A percentile compares a stretch with the other conserved stretches of the same genome.
Evolutionary conservation across 2,113 vertebrate genomes (phyloP).

Genomic region (Chiloscyllium plagiosum): DNA sequence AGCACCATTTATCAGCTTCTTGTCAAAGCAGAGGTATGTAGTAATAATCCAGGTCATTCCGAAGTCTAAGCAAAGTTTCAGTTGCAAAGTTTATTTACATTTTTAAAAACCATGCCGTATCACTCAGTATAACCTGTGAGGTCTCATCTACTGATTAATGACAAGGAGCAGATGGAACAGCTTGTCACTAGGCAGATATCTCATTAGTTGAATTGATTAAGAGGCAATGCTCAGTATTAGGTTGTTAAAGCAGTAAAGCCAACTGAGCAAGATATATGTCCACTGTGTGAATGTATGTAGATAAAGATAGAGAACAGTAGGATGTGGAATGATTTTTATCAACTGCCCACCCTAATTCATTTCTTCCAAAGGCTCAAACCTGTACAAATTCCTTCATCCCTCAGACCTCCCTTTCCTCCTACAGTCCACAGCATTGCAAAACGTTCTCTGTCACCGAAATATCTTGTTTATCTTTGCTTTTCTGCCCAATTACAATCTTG

Average conservation of each 20-base stretch:
- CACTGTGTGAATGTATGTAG: background rate
- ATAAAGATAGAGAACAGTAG: background rate
- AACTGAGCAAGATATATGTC: background rate
- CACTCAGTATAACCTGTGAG: background rate
- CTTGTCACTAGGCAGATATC: background rate
- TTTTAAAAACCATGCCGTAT: background rate
- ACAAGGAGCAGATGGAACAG: background rate
- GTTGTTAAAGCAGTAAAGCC: background rate
- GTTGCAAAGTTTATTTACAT: background rate
- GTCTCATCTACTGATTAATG: background rate
- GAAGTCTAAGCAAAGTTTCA: background rate
- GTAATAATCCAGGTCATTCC: background rate
- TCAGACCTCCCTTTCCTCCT: background rate
- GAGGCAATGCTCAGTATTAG: background rate
- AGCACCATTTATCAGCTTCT: conserved; percentile 8
- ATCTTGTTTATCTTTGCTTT: background rate
- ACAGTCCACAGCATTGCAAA: background rate
- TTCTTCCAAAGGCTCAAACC: background rate
- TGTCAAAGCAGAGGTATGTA: conserved; percentile 27
- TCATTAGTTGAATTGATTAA: background rate
- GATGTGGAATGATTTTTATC: background rate
- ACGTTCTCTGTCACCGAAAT: background rate
- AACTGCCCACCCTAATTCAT: background rate
- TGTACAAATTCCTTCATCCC: too few species aligned
- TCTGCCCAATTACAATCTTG: background rate